Evolutionary conservation across 2,113 vertebrate species (phyloP), one percentile per base, ranked within the genome.

Genomic region (Marcusenius ussheri): DNA sequence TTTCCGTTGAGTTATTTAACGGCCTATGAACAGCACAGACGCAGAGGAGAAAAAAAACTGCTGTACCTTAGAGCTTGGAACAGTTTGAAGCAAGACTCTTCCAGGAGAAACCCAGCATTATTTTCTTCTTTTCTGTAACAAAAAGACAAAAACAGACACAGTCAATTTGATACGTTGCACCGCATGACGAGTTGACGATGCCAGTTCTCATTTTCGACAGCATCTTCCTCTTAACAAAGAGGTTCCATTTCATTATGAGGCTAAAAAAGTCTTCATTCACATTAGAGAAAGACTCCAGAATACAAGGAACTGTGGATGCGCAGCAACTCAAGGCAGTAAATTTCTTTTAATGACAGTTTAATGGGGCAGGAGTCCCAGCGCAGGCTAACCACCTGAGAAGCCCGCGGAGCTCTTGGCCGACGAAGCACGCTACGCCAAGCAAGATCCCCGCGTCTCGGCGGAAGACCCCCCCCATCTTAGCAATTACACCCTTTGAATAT

Each of bases 401-500:
- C 42, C 51, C 1, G 15, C 87, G 1, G 53, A 66, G 24, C 27
- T 49, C 56, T 62, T 88, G 87, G 42, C 24, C 5, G 5, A n/a
- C 45, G 58, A n/a, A 47, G 19, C 15, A 17, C 45, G 2, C 7
- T 2, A 31, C 47, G 8, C 45, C 27, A 21, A 50, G 17, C 62
- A 35, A 24, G 74, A 53, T 39, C 85, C 47, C 49, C 5, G 74
- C 5, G 83, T 27, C 24, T 50, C 9, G 9, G n/a, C 0, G 80
- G 45, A 84, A 39, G 9, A 15, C 11, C n/a, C 11, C 42, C 46
- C 93, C 93, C 92, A 87, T 90, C 94, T 93, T 90, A 90, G 91
- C 91, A 94, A 95, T 94, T 94, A 93, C 93, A 93, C 93, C 94
- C 94, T 95, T 94, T 94, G 93, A 94, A 96, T 95, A 92, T 94